A percentile compares a stretch with the other conserved stretches of the same genome.
phyloP scores from a whole-genome alignment of 2,113 vertebrate genomes.

The Orycteropus afer region DNA sequence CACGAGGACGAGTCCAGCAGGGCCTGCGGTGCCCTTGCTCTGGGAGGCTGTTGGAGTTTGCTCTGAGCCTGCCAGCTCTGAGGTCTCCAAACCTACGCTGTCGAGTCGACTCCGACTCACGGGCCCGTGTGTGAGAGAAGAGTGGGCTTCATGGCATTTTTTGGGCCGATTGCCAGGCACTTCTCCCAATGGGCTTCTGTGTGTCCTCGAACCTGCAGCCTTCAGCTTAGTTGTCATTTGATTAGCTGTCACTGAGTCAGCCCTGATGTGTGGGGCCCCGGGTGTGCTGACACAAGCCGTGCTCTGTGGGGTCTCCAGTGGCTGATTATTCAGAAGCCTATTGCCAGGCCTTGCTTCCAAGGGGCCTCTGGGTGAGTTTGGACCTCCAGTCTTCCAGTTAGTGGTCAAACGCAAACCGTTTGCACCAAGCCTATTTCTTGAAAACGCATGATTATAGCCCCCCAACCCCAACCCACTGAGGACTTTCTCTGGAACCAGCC shows the following conservation, averaged over 20 bases:
- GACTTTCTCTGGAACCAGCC: too few relatives aligned
- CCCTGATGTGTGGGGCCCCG: too few relatives aligned
- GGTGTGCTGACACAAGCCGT: too few relatives aligned
- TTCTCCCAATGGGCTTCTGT: too few relatives aligned
- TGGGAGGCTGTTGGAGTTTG: background rate
- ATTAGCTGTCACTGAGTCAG: too few relatives aligned
- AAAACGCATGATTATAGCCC: background rate
- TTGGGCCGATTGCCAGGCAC: too few relatives aligned
- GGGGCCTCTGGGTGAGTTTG: background rate
- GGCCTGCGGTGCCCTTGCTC: background rate
- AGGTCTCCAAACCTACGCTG: background rate
- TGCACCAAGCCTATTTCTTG: background rate
- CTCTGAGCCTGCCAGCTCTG: constrained; percentile 50
- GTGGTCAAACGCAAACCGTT: background rate
- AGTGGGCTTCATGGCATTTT: too few relatives aligned
- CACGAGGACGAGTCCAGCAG: background rate
- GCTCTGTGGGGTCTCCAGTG: background rate
- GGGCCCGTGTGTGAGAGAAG: background rate
- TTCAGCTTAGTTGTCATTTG: too few relatives aligned
- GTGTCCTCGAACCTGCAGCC: too few relatives aligned
- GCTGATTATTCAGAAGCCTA: background rate
- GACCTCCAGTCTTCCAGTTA: too few relatives aligned
- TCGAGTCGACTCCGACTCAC: background rate
- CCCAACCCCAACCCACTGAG: too few relatives aligned
- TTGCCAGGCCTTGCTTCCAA: background rate